phyloP scores from a whole-genome alignment of 2,113 vertebrate species.

The Indri indri region DNA sequence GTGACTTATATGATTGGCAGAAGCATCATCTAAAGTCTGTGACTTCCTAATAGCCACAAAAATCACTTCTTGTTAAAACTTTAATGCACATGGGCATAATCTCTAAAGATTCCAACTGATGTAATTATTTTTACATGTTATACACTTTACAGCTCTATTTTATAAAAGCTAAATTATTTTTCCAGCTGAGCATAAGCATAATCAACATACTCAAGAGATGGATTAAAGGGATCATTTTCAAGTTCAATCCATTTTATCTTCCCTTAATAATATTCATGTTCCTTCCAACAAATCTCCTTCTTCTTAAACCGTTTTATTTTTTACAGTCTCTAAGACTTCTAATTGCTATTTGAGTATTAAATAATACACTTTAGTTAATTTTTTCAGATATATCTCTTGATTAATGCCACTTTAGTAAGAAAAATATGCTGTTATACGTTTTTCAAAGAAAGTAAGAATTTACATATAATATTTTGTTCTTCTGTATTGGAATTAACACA shows the following conservation, averaged over 20 bases:
- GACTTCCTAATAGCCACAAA: neutral
- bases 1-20: neutral
- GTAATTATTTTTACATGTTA: neutral
- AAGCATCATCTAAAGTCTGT: neutral
- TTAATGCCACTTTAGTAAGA: neutral
- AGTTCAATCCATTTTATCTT: neutral
- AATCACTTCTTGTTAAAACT: neutral
- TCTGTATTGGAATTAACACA: neutral
- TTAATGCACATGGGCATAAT: neutral
- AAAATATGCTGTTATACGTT: neutral
- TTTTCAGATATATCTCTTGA: neutral
- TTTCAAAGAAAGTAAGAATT: constrained; percentile 9
- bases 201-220: neutral
- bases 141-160: neutral
- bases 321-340: neutral
- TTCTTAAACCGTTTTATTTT: neutral
- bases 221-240: neutral
- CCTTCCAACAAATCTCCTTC: neutral
- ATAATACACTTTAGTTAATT: neutral
- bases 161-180: neutral
- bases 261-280: neutral
- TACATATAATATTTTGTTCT: neutral
- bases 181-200: neutral
- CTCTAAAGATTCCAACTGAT: constrained; percentile 40
- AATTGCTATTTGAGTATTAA: neutral